Percentiles rank a stretch among this genome's conserved stretches.
Conservation (phyloP, 1,140 invertebrate species). For the Hylaeus volcanicus region DNA sequence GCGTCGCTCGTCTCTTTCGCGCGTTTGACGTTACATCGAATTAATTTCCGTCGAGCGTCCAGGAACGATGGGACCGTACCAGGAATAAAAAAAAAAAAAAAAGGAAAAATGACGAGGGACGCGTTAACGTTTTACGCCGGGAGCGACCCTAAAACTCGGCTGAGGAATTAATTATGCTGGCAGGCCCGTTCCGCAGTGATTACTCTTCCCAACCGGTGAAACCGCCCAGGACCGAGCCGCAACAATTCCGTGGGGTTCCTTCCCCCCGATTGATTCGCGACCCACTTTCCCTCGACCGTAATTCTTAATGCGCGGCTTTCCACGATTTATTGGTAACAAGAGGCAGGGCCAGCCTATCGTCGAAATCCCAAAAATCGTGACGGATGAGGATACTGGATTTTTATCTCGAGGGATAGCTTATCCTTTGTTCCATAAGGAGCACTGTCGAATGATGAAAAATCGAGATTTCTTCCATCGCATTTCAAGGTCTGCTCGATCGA, state of each 20-base stretch:
- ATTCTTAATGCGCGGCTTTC: constrained; percentile 44
- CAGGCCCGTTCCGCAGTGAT: constrained; percentile 26
- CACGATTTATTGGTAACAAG: constrained; percentile 35
- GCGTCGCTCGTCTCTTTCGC: neutral
- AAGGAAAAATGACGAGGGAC: neutral
- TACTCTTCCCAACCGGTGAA: constrained; percentile 23
- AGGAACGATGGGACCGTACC: neutral
- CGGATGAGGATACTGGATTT: constrained; percentile 20
- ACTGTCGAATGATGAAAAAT: too few relatives aligned
- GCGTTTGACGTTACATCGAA: neutral
- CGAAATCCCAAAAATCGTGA: neutral
- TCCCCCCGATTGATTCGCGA: constrained; percentile 44
- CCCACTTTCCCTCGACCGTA: constrained; percentile 37
- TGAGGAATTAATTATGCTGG: constrained; percentile 41
- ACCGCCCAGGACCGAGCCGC: neutral
- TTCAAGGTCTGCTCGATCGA: too few relatives aligned
- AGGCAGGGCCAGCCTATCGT: neutral
- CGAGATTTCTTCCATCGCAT: too few relatives aligned
- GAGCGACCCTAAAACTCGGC: neutral
- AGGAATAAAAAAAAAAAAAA: neutral
- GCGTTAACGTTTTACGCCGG: constrained; percentile 1
- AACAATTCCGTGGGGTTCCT: constrained; percentile 32
- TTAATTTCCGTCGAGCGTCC: constrained; percentile 5
- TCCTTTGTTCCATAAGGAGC: too few relatives aligned
- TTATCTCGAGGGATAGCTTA: neutral